These are phyloP conservation scores for Chionomys nivalis DNA, from an alignment of 2,113 vertebrate species.

Conservation along the genomic window DNA sequence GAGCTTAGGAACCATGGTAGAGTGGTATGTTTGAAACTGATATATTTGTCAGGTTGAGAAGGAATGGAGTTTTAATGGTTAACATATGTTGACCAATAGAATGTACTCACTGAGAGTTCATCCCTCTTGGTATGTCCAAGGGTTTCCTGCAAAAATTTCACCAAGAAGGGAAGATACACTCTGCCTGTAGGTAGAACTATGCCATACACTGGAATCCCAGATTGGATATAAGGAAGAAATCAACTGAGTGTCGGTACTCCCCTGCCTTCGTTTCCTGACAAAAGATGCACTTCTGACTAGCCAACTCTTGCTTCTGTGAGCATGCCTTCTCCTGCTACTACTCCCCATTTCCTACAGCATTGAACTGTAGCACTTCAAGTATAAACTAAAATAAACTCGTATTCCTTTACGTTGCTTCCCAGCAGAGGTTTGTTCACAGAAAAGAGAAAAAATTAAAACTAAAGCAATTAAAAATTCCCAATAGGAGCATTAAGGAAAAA, in stretches of 20 bases:
- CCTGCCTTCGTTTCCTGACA: neutral
- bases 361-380: neutral
- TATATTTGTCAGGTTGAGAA: neutral
- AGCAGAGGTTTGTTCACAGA: neutral
- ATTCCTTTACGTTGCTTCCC: neutral
- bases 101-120: no score
- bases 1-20: neutral
- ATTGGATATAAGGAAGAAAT: neutral
- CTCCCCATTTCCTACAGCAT: neutral
- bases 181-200: neutral
- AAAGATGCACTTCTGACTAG: neutral
- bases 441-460: neutral
- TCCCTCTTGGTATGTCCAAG: neutral
- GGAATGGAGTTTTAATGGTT: neutral
- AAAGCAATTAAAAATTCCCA: neutral
- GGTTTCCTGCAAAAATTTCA: neutral
- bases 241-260: neutral
- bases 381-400: neutral
- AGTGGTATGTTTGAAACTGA: neutral
- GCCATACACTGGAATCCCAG: no score
- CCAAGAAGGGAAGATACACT: neutral
- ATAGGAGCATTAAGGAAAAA: neutral
- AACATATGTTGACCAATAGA: neutral
- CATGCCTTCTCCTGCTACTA: neutral
- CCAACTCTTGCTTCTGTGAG: neutral